Base-by-base conservation (phyloP, 2,888 invertebrate genomes). In the Congeria kusceri region DNA sequence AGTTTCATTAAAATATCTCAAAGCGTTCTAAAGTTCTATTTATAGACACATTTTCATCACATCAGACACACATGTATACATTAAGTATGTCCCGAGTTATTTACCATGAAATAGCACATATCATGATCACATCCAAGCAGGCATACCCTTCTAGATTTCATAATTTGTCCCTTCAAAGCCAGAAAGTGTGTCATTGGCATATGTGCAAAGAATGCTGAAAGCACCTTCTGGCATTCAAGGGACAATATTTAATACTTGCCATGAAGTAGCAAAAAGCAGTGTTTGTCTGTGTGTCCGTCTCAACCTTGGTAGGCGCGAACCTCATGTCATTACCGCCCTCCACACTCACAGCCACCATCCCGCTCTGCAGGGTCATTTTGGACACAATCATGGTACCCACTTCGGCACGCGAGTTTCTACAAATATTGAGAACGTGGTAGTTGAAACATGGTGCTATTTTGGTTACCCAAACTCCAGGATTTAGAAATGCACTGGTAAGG, bases 331-430 rank as follows among this genome's bases (percentile, higher is more conserved):
- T 47, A 5, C 47, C 25, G 20, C 18, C 18, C 25, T 27, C 46
- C n/a, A 25, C 18, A 9, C 23, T 13, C 2, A 1, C 18, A 47
- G 28, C 18, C 0, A 9, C 15, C 9, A 9, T n/a, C 18, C 68
- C 68, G 28, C 58, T 28, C 20, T 39, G 68, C 3, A 57, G 9
- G 3, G 39, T 15, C 5, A 59, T 4, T 15, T 13, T 3, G 11
- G n/a, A 15, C 20, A 59, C 28, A 27, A 59, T 18, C 68, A 68
- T 68, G n/a, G 68, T 39, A 23, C 68, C 59, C 11, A 59, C n/a
- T 7, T 7, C 47, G 23, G 9, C 29, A 27, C 13, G n/a, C 7
- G 27, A 59, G 0, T 59, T n/a, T n/a, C 68, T 68, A 47, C 27
- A 59, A n/a, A n/a, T 56, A 23, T 27, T 58, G 18, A 28, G 18